Base-by-base conservation (phyloP, 2,797 vertebrate species). In the Chelonia mydas region DNA sequence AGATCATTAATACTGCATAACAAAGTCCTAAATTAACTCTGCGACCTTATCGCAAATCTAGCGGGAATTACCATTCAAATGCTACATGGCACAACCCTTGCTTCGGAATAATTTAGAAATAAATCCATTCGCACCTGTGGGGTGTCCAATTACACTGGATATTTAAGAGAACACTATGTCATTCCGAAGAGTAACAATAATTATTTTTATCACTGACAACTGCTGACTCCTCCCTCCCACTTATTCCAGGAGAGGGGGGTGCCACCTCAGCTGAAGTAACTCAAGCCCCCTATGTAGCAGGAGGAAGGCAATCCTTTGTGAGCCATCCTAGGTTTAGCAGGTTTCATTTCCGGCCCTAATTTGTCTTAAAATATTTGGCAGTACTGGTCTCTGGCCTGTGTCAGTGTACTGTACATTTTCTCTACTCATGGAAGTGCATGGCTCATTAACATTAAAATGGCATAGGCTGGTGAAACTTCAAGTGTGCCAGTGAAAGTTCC, bases 21-120 rank as follows among this genome's bases (percentile, higher is more conserved):
- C 25, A 5, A 55, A 45, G 5, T 77, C 61, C 74, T 82, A 11
- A 31, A 74, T 89, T 74, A 89, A 59, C 33, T 15, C 25, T 13
- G 21, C 5, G 25, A 28, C 37, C 82, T 90, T 23, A 0, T 37
- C 19, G 15, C 61, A 91, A 81, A 13, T 59, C 41, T 3, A 55
- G 55, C 11, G 57, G 7, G 94, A 90, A 93, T 54, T 2, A 90
- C 6, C 17, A 68, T 89, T 59, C 79, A 47, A 49, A 72, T 57
- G 72, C 37, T 53, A 87, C n/a, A 55, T 19, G 59, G 80, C 17
- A 88, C 3, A 37, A 53, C 0, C 0, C 86, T 89, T 83, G 74
- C 54, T 86, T 51, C 12, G 9, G 47, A 27, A 68, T 41, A 57
- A 81, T 0, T 7, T 7, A 82, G 5, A 16, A 84, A 68, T n/a